Conservation (phyloP, 2,113 vertebrate genomes). For the Pangasianodon hypophthalmus region DNA sequence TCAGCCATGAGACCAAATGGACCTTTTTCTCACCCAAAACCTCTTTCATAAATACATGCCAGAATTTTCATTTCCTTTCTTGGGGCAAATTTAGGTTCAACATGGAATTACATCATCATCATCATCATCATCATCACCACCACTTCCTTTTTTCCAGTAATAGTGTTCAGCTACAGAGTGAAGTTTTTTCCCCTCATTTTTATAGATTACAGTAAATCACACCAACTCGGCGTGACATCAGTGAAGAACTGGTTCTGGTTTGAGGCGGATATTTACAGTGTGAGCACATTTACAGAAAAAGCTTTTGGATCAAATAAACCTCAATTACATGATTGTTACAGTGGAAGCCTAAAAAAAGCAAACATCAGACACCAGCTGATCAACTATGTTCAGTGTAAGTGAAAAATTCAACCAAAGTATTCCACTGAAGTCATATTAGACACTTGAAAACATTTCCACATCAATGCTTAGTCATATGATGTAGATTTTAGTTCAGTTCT, state of each 20-base stretch:
- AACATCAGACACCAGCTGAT: neutral
- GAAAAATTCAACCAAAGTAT: neutral
- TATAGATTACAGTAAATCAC: constrained; percentile 3
- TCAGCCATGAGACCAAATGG: neutral
- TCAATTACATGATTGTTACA: neutral
- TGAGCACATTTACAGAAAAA: neutral
- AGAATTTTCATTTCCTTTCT: neutral
- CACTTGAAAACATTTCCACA: neutral
- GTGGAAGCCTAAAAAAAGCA: neutral
- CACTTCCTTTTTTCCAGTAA: constrained; percentile 11
- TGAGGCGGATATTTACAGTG: neutral
- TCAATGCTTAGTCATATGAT: neutral
- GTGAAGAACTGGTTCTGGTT: neutral
- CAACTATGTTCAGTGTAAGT: neutral
- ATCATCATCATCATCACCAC: neutral
- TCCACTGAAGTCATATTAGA: neutral
- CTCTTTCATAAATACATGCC: neutral
- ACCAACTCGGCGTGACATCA: neutral
- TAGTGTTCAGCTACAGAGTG: neutral
- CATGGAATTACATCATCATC: neutral
- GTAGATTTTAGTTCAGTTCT: neutral
- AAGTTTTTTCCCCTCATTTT: neutral
- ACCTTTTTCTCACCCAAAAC: neutral
- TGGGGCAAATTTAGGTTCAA: neutral
- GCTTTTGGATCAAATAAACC: neutral